Base-by-base conservation (phyloP, 1,140 invertebrate genomes). In the Helicoverpa zea region DNA sequence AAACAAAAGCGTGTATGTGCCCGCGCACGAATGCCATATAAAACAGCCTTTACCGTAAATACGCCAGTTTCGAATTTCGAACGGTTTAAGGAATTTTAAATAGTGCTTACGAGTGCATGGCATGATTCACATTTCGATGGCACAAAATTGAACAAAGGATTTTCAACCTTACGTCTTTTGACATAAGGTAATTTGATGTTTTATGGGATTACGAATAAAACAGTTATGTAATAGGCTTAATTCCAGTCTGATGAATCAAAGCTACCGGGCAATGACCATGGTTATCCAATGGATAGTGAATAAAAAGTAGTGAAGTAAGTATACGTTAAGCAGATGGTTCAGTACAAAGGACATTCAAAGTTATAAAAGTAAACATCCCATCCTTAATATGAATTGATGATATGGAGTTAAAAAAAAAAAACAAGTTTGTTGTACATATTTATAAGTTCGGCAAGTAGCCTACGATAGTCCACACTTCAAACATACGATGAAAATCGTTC, bases 41-140 rank as follows among this genome's bases (percentile, higher is more conserved):
- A 81, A 84, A 79, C 80, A 80, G 81, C 72, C 66, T 81, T 80
- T 83, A 81, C 73, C 68, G 74, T 84, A 82, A 82, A 83, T 80
- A 84, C 79, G 79, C 81, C 81, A 81, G 84, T 83, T 84, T 86
- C 84, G 84, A 82, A 81, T 82, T 84, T 81, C 81, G 79, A 83
- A 83, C 79, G 70, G 81, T 83, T 78, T 80, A 79, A 70, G 74
- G 79, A 77, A 83, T 83, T 75, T 83, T 83, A 80, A 83, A 70
- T 76, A 76, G 75, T 77, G 61, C 75, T 77, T 77, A 68, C 81
- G 49, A 43, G 35, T 43, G 72, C 52, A 43, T 77, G 10, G 80
- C 47, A 52, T 72, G 56, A 61, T 63, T 78, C 58, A 79, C 52
- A 80, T 82, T 82, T 64, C 47, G 30, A 79, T 63, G 10, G 47